phyloP scores from a whole-genome alignment of 2,888 invertebrate genomes.

The Agrotis clavis region DNA sequence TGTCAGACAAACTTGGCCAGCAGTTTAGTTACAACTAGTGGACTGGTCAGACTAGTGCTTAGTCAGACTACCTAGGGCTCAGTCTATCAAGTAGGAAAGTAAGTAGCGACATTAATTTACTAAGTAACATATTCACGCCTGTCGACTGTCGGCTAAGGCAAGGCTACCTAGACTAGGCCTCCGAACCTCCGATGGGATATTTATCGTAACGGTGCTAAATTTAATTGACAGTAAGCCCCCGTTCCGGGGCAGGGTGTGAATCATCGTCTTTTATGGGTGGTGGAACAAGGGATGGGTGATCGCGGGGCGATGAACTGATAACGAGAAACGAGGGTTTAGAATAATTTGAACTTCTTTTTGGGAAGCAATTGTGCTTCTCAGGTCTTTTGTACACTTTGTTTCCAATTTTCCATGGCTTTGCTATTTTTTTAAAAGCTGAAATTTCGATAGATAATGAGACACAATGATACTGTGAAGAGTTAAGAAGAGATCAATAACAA shows the following conservation, averaged over 20 bases:
- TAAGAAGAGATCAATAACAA: not conserved
- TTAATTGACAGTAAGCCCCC: constrained; percentile 70
- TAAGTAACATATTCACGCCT: constrained; percentile 44
- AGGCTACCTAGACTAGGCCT: constrained; percentile 16
- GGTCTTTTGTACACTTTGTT: not conserved
- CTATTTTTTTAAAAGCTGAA: not conserved
- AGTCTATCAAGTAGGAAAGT: constrained; percentile 4
- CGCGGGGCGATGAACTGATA: constrained; percentile 1
- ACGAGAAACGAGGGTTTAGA: not conserved
- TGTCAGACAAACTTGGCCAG: constrained; percentile 30
- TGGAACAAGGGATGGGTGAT: not conserved
- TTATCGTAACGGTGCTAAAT: constrained; percentile 69
- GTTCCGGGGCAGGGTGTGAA: constrained; percentile 48
- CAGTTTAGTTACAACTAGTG: constrained; percentile 26
- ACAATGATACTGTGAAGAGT: not conserved
- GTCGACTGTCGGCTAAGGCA: constrained; percentile 17
- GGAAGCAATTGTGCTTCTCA: not conserved
- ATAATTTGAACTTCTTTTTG: not conserved
- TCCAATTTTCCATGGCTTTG: not conserved
- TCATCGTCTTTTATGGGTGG: constrained; percentile 24
- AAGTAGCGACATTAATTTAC: constrained; percentile 46
- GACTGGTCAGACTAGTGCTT: constrained; percentile 11
- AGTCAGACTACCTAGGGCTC: not conserved
- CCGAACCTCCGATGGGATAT: constrained; percentile 60
- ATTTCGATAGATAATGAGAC: not conserved